Evolutionary conservation across 1,140 invertebrate genomes (phyloP).

Genomic region (Camponotus floridanus): DNA sequence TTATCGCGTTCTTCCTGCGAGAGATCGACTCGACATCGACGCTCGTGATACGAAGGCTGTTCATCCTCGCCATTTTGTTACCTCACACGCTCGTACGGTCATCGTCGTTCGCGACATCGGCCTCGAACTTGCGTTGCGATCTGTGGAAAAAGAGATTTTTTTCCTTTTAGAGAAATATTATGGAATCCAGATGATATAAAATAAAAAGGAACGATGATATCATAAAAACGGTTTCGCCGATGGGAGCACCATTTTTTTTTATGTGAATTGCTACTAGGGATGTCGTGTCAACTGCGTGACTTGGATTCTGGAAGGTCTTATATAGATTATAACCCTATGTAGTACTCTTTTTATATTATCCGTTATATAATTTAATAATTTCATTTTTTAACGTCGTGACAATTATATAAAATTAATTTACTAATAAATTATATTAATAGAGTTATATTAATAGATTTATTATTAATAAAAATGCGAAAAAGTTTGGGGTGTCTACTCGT

Average conservation of each 20-base stretch:
- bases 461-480: neutral
- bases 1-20: slow-evolving; percentile 52
- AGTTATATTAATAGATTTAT: neutral
- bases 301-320: neutral
- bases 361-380: slow-evolving; percentile 15
- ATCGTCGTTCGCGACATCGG: slow-evolving; percentile 65
- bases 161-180: slow-evolving; percentile 20
- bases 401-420: neutral
- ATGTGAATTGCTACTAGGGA: neutral
- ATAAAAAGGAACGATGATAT: slow-evolving; percentile 6
- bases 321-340: neutral
- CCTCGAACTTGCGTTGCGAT: slow-evolving; percentile 58
- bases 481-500: neutral
- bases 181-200: slow-evolving; percentile 1
- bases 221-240: slow-evolving; percentile 1
- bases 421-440: too few species aligned
- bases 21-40: slow-evolving; percentile 64
- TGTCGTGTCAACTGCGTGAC: slow-evolving; percentile 20
- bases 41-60: slow-evolving; percentile 30
- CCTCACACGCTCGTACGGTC: slow-evolving; percentile 63
- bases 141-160: slow-evolving; percentile 21
- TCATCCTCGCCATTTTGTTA: slow-evolving; percentile 67
- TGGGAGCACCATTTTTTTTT: slow-evolving; percentile 34
- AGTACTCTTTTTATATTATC: neutral
- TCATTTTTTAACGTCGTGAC: neutral